Percentiles rank a stretch among this genome's conserved stretches.
phyloP scores from a whole-genome alignment of 2,888 invertebrate genomes.

The Hypercompe scribonia region DNA sequence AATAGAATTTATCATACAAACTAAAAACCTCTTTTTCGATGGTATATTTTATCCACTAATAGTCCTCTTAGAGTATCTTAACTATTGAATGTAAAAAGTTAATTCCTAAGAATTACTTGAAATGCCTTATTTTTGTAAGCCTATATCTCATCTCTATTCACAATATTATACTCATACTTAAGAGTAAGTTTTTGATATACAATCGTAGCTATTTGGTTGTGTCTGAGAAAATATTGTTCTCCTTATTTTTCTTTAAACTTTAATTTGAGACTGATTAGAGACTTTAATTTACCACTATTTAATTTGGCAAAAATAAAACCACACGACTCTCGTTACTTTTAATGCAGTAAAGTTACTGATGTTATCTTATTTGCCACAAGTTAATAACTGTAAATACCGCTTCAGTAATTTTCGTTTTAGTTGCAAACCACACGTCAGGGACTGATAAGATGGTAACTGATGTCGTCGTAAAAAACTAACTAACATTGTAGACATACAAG shows the following conservation, averaged over 20 bases:
- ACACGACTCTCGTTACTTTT: neutral
- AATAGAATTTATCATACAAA: no score
- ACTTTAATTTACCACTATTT: neutral
- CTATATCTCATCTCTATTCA: no score
- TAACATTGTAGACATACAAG: neutral
- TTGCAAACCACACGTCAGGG: neutral
- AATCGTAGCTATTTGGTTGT: neutral
- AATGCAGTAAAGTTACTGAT: neutral
- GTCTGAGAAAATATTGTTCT: neutral
- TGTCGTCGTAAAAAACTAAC: neutral
- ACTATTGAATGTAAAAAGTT: no score
- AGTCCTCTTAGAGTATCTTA: no score
- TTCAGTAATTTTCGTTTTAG: neutral
- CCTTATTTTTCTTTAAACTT: neutral
- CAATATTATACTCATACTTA: no score
- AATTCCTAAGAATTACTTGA: no score
- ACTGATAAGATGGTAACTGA: neutral
- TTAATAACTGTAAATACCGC: neutral
- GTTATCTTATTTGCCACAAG: neutral
- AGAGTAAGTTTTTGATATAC: no score
- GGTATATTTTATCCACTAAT: no score
- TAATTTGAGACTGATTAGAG: no score
- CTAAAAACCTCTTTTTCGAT: no score
- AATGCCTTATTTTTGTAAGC: no score
- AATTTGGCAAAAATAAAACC: neutral